Percentiles rank a stretch among this genome's conserved stretches.
phyloP scores from a whole-genome alignment of 2,888 invertebrate genomes.

The Platycheirus rosarum region DNA sequence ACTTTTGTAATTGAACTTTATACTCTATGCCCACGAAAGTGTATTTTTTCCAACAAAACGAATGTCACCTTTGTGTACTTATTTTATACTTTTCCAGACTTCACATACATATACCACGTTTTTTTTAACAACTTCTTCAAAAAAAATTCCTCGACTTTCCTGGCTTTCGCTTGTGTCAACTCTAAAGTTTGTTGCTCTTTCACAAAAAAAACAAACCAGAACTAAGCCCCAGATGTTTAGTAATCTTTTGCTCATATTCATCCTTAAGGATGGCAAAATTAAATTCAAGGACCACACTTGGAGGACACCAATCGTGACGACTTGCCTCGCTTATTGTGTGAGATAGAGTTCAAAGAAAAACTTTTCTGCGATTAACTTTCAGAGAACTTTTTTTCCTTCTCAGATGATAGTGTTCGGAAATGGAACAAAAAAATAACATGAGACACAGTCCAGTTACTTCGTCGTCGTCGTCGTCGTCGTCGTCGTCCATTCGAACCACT shows the following conservation, averaged over 20 bases:
- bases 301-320: conserved; percentile 32
- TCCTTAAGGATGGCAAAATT: conserved; percentile 38
- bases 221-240: conserved; percentile 48
- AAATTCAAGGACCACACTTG: conserved; percentile 44
- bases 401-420: background rate
- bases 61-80: background rate
- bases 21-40: background rate
- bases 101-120: background rate
- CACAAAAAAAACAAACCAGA: background rate
- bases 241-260: conserved; percentile 9
- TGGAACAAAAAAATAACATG: conserved; percentile 22
- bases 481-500: conserved; percentile 45
- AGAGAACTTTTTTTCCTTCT: conserved; percentile 27
- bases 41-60: conserved; percentile 1
- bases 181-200: conserved; percentile 24
- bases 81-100: background rate
- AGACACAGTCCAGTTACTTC: conserved; percentile 38
- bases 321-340: conserved; percentile 33
- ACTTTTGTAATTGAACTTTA: conserved; percentile 7
- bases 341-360: background rate
- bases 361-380: conserved; percentile 54
- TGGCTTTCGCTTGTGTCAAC: conserved; percentile 15
- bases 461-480: conserved; percentile 16
- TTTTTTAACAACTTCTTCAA: background rate
- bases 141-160: background rate